Evolutionary conservation across 2,797 vertebrate genomes (phyloP).

Genomic region (Mastacembelus armatus): DNA sequence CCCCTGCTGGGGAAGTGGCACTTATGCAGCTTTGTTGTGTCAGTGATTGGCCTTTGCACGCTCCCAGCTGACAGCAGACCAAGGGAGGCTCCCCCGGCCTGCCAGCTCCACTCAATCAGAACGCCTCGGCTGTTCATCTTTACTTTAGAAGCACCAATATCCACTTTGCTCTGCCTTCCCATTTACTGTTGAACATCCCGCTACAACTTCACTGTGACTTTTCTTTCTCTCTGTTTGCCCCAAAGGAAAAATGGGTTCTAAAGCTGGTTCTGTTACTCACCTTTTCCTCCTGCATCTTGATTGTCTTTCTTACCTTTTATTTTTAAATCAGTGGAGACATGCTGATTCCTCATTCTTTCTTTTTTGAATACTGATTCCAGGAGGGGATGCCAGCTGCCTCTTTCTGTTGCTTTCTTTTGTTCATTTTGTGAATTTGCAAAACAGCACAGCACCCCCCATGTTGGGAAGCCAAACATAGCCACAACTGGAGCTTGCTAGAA

Average conservation of each 20-base stretch:
- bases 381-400: slow-evolving; percentile 16
- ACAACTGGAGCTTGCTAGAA: slow-evolving; percentile 71
- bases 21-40: slow-evolving; percentile 75
- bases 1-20: slow-evolving; percentile 90
- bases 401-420: slow-evolving; percentile 34
- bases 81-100: slow-evolving; percentile 83
- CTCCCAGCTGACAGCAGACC: slow-evolving; percentile 86
- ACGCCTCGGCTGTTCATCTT: slow-evolving; percentile 47
- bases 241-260: slow-evolving; percentile 1
- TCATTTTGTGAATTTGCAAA: slow-evolving; percentile 54
- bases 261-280: background rate
- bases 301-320: slow-evolving; percentile 4
- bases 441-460: slow-evolving; percentile 35
- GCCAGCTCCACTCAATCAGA: slow-evolving; percentile 89
- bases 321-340: slow-evolving; percentile 2
- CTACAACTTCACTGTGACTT: slow-evolving; percentile 47
- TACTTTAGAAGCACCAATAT: slow-evolving; percentile 34
- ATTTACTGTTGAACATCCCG: slow-evolving; percentile 33
- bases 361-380: slow-evolving; percentile 25
- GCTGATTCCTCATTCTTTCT: background rate
- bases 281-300: background rate
- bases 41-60: slow-evolving; percentile 83
- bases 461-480: slow-evolving; percentile 64
- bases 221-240: slow-evolving; percentile 7
- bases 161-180: slow-evolving; percentile 20